phyloP scores from a whole-genome alignment of 2,113 vertebrate genomes.

The Regulus satrapa region DNA sequence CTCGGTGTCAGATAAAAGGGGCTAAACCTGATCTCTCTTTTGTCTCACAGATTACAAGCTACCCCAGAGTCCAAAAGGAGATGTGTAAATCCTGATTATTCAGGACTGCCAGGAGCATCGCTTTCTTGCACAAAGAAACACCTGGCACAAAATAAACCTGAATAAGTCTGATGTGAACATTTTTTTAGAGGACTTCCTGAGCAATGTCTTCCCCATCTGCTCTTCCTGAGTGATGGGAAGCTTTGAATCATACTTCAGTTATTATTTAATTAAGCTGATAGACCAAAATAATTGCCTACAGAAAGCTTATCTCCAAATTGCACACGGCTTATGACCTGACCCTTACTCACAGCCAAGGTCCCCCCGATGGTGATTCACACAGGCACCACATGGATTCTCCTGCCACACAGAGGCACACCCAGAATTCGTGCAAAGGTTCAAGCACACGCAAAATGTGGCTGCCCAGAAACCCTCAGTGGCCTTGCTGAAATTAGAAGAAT shows the following conservation, averaged over 20 bases:
- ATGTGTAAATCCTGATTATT: not conserved
- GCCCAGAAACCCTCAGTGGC: not conserved
- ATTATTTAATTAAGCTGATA: not conserved
- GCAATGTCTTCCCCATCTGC: not conserved
- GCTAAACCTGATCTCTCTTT: not conserved
- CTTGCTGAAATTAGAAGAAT: not conserved
- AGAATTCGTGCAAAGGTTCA: not conserved
- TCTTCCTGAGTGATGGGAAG: not conserved
- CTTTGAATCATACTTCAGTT: not conserved
- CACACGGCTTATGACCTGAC: not conserved
- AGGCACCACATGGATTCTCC: not conserved
- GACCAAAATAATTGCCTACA: not conserved
- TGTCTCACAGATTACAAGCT: not conserved
- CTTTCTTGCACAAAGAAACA: not conserved
- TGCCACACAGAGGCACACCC: rapidly evolving
- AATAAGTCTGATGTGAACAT: not conserved
- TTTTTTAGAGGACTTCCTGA: not conserved
- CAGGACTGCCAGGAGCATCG: not conserved
- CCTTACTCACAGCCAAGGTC: not conserved
- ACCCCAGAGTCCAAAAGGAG: not conserved
- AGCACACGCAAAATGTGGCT: not conserved
- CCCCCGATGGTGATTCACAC: not conserved
- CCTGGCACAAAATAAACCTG: not conserved
- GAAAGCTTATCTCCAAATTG: not conserved
- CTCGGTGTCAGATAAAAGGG: not conserved